Base-by-base conservation (phyloP, 2,888 invertebrate species). In the Netelia inedita region DNA sequence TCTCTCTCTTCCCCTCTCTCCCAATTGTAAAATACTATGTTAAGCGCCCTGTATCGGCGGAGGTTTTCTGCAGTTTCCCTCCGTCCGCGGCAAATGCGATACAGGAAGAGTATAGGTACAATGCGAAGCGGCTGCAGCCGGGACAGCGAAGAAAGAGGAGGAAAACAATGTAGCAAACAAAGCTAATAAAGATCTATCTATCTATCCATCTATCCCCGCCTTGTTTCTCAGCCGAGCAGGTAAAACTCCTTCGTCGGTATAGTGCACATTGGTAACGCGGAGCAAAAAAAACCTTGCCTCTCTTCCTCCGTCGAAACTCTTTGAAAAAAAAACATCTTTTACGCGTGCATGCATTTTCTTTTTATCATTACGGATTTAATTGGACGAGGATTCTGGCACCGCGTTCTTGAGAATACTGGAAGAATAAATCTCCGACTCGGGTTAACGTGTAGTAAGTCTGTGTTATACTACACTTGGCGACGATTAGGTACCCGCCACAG, bases 401-500 rank as follows among this genome's bases (percentile, higher is more conserved):
- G n/a, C 11, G 43, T 11, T 61, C 3, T 9, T 10, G 43, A 66
- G 66, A 46, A 21, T 2, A 0, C 19, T 6, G 19, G 21, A n/a
- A 10, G 3, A 14, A 82, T 78, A 78, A 82, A 82, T 82, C 82
- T 78, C 66, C 66, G 57, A 35, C 19, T 69, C 53, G 8, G 28
- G 16, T 23, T 16, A 21, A 46, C 50, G 50, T 61, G 14, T 63
- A 35, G 61, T 35, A 28, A 28, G 65, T 57, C 43, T 59, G 82
- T 72, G 43, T 71, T 50, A 61, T 71, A 43, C 71, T 63, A 61
- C 75, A 43, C 71, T 63, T 82, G 57, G 46, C 75, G 43, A 75
- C 71, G 69, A 69, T 75, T 71, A 71, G 28, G 19, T 43, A 28
- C 9, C 55, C 21, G 41, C 46, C 57, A 5, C 3, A 43, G 28